A percentile compares a stretch with the other conserved stretches of the same genome.
Evolutionary conservation across 2,113 vertebrate genomes (phyloP).

Genomic region (Colaptes auratus): DNA sequence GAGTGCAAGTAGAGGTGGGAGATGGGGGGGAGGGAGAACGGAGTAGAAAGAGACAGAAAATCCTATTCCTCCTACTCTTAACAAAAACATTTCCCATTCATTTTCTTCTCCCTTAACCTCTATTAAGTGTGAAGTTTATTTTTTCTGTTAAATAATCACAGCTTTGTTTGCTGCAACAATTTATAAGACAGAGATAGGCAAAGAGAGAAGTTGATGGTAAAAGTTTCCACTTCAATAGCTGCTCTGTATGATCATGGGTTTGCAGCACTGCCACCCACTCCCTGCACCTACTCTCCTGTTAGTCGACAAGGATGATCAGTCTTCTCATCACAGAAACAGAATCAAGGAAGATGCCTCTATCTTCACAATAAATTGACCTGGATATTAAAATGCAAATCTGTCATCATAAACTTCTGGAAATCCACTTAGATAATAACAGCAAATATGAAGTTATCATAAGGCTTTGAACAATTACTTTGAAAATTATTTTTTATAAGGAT

Average conservation of each 20-base stretch:
- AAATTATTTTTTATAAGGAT: background rate
- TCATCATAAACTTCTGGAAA: background rate
- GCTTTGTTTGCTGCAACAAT: background rate
- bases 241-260: background rate
- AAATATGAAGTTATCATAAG: background rate
- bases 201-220: background rate
- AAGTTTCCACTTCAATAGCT: background rate
- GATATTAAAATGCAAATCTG: slow-evolving; percentile 27
- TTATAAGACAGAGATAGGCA: background rate
- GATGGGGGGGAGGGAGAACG: too few relatives aligned
- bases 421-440: background rate
- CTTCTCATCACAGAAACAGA: background rate
- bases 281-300: background rate
- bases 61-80: background rate
- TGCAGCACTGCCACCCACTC: background rate
- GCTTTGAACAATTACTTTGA: background rate
- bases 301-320: background rate
- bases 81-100: background rate
- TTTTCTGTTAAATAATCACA: background rate
- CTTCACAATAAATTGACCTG: background rate
- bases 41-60: background rate
- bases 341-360: background rate
- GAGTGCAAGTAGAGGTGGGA: background rate
- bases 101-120: background rate
- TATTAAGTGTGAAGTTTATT: background rate